Conservation (phyloP, 2,888 invertebrate species). For the Anthophora plumipes region DNA sequence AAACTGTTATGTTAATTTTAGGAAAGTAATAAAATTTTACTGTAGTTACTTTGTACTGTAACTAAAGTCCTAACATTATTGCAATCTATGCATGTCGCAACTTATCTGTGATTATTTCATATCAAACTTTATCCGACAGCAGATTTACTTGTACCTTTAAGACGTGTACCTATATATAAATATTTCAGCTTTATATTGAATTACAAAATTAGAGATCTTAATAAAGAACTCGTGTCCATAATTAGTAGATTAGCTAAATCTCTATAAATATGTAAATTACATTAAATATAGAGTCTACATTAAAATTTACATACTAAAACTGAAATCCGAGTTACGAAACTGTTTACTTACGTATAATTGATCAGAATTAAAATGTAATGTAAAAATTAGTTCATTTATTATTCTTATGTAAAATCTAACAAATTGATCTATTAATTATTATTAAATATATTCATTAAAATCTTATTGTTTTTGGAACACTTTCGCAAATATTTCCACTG, state of each 20-base stretch:
- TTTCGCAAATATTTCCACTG: not conserved
- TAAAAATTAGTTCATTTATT: too few relatives aligned
- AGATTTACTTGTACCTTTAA: constrained; percentile 3
- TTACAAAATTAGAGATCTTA: not conserved
- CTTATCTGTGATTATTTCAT: not conserved
- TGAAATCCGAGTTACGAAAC: too few relatives aligned
- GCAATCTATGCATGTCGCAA: not conserved
- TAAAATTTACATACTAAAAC: not conserved
- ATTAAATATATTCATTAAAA: too few relatives aligned
- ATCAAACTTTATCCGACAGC: not conserved
- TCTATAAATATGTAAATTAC: not conserved
- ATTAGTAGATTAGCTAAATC: not conserved
- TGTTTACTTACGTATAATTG: too few relatives aligned
- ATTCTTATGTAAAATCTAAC: too few relatives aligned
- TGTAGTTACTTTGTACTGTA: too few relatives aligned
- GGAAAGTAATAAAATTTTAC: not conserved
- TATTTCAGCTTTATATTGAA: not conserved
- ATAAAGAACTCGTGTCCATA: not conserved
- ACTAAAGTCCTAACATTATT: not conserved
- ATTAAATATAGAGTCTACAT: not conserved
- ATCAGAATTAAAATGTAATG: too few relatives aligned
- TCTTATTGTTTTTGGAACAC: too few relatives aligned
- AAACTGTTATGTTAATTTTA: too few relatives aligned
- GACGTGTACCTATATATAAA: not conserved
- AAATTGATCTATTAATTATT: too few relatives aligned